Conservation (phyloP, 1,140 invertebrate species). For the Cydia strobilella region DNA sequence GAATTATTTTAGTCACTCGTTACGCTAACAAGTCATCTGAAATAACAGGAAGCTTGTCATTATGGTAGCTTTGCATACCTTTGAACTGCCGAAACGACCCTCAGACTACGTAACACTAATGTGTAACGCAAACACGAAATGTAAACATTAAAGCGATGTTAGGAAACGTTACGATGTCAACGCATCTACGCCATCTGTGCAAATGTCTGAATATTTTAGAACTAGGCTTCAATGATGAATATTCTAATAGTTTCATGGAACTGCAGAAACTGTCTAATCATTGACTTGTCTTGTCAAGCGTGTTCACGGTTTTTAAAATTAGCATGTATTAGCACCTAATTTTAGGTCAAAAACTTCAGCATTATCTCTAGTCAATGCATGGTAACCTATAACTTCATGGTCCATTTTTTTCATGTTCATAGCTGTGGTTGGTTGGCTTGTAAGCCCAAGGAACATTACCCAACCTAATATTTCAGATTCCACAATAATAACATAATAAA, state of each 20-base stretch:
- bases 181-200: not conserved
- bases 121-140: constrained; percentile 39
- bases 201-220: not conserved
- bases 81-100: constrained; percentile 36
- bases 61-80: constrained; percentile 47
- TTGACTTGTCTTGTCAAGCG: not conserved
- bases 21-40: constrained; percentile 42
- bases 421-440: too few relatives aligned
- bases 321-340: not conserved
- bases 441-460: too few relatives aligned
- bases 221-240: not conserved
- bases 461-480: too few relatives aligned
- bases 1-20: constrained; percentile 46
- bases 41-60: constrained; percentile 57
- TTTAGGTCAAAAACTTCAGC: too few relatives aligned
- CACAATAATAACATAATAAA: too few relatives aligned
- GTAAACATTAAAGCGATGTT: constrained; percentile 39
- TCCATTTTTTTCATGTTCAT: too few relatives aligned
- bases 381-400: too few relatives aligned
- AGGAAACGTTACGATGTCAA: constrained; percentile 38
- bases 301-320: not conserved
- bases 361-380: too few relatives aligned
- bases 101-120: constrained; percentile 31
- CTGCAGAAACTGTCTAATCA: not conserved
- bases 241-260: not conserved